phyloP scores from a whole-genome alignment of 2,888 invertebrate species.

The Leucoptera coffeella region DNA sequence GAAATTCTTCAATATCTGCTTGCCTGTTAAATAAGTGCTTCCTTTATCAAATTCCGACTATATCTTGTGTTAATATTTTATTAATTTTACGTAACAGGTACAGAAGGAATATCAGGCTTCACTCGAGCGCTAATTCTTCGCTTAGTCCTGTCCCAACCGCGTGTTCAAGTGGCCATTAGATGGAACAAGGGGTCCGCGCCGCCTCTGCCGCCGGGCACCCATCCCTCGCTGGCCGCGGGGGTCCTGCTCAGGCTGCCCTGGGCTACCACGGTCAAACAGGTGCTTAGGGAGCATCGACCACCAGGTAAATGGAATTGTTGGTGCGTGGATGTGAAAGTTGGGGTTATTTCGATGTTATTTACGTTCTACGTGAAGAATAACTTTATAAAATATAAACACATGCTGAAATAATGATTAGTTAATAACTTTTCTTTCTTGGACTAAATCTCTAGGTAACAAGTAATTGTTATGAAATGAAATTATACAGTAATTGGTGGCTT shows the following conservation, averaged over 20 bases:
- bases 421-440: no score
- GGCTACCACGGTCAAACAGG: slow-evolving; percentile 67
- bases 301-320: slow-evolving; percentile 24
- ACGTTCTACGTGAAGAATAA: no score
- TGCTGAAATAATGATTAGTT: no score
- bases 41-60: no score
- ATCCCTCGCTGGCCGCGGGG: slow-evolving; percentile 56
- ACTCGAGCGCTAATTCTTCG: slow-evolving; percentile 81
- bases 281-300: slow-evolving; percentile 56
- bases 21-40: no score
- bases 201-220: slow-evolving; percentile 13
- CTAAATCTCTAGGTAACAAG: no score
- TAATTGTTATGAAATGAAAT: no score
- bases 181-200: slow-evolving; percentile 29
- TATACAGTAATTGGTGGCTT: not conserved
- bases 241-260: slow-evolving; percentile 70
- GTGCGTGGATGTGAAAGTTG: not conserved
- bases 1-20: no score
- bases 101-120: slow-evolving; percentile 74
- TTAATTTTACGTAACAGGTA: no score
- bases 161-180: slow-evolving; percentile 67
- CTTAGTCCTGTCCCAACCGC: slow-evolving; percentile 79
- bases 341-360: no score
- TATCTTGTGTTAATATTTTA: no score
- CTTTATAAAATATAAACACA: no score